Evolutionary conservation across 2,797 vertebrate genomes (phyloP).

Genomic region (Cirrhinus mrigala): DNA sequence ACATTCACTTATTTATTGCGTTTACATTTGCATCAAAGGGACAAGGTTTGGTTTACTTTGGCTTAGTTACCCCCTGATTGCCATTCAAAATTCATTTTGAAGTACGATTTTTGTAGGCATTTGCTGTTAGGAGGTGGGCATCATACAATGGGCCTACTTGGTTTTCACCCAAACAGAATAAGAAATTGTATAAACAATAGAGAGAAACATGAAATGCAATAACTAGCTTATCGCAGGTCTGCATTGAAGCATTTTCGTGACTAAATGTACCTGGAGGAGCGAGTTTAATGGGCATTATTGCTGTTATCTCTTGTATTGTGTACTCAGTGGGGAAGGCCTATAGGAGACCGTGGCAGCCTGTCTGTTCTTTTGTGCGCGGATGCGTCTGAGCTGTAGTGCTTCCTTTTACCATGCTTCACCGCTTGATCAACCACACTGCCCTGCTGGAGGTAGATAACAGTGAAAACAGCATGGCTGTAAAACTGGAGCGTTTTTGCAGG

Average conservation of each 20-base stretch:
- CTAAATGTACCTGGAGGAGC: constrained; percentile 26
- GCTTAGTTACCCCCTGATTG: not conserved
- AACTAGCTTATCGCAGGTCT: constrained; percentile 5
- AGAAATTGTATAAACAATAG: not conserved
- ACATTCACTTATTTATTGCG: not conserved
- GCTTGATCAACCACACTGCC: not conserved
- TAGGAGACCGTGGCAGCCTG: constrained; percentile 8
- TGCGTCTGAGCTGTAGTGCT: not conserved
- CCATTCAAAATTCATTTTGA: not conserved
- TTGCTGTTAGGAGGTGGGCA: not conserved
- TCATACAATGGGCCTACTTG: not conserved
- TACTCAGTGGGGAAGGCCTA: not conserved
- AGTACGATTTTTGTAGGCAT: not conserved
- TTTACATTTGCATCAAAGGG: not conserved
- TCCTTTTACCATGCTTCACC: not conserved
- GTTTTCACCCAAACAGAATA: not conserved
- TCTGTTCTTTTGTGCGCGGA: constrained; percentile 28
- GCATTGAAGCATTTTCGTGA: constrained; percentile 1
- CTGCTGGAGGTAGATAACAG: constrained; percentile 37
- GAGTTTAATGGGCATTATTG: constrained; percentile 22
- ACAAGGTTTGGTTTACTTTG: not conserved
- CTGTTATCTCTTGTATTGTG: constrained; percentile 31
- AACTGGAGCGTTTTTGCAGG: not conserved
- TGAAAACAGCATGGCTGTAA: not conserved
- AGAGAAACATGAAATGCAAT: constrained; percentile 2